Evolutionary conservation across 2,888 invertebrate genomes (phyloP).

Genomic region (Trachelus stipa): DNA sequence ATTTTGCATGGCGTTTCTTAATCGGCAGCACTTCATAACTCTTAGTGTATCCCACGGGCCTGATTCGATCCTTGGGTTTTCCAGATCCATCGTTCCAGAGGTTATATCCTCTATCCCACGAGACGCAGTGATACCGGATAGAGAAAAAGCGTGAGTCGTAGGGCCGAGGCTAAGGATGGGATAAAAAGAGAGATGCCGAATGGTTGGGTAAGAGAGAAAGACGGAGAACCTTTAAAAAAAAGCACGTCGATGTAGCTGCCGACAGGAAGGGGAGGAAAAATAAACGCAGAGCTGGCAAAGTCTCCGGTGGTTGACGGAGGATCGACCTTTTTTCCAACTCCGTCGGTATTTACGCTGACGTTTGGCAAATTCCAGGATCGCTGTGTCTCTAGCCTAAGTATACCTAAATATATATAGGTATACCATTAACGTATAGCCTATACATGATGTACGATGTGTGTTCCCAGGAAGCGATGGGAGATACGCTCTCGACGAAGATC

Average conservation of each 20-base stretch:
- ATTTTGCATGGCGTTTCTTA: neutral
- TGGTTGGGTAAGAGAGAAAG: neutral
- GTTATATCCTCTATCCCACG: neutral
- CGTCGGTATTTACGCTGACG: neutral
- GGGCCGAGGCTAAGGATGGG: neutral
- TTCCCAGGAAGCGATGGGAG: constrained; percentile 24
- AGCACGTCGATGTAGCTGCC: neutral
- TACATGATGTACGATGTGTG: neutral
- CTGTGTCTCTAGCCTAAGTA: neutral
- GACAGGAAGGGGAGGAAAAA: neutral
- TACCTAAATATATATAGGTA: neutral
- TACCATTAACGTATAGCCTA: neutral
- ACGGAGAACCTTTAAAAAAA: neutral
- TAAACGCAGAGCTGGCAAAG: neutral
- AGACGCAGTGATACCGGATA: neutral
- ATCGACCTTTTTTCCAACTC: neutral
- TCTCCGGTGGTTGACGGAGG: neutral
- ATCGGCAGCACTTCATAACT: neutral
- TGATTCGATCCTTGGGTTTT: neutral
- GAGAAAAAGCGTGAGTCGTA: neutral
- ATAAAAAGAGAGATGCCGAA: neutral
- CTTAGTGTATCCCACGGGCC: neutral
- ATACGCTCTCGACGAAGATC: constrained; percentile 32
- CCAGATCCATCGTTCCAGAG: neutral
- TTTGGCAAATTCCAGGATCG: neutral